Evolutionary conservation across 2,113 vertebrate genomes (phyloP).

Genomic region (Chascanopsetta lugubris): DNA sequence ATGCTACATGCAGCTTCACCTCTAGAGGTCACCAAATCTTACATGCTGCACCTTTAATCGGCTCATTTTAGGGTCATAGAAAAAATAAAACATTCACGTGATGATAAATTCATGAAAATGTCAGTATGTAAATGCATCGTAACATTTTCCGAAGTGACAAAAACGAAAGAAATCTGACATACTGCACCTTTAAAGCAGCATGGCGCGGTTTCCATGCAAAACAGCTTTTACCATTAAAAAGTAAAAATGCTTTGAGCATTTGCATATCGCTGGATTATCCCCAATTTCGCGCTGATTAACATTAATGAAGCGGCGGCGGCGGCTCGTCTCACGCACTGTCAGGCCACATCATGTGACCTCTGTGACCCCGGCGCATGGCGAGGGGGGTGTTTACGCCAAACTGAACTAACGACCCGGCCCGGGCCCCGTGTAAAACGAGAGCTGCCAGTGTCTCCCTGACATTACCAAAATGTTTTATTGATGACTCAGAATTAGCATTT

Average conservation of each 20-base stretch:
- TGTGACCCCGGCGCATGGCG: constrained; percentile 56
- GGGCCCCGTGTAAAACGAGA: constrained; percentile 80
- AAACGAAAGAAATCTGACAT: too few species aligned
- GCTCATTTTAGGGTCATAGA: too few species aligned
- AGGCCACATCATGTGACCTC: constrained; percentile 71
- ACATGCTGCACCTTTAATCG: too few species aligned
- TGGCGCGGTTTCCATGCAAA: constrained; percentile 60
- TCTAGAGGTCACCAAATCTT: too few species aligned
- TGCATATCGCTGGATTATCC: constrained; percentile 72
- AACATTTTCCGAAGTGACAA: too few species aligned
- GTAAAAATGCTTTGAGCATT: constrained; percentile 72
- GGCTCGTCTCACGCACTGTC: constrained; percentile 73
- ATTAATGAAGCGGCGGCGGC: constrained; percentile 70
- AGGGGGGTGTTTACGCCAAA: constrained; percentile 68
- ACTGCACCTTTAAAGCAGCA: constrained; percentile 40
- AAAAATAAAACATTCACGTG: too few species aligned
- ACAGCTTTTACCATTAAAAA: constrained; percentile 69
- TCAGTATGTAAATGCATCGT: too few species aligned
- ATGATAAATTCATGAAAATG: too few species aligned
- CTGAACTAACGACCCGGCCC: constrained; percentile 79
- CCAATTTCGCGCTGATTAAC: constrained; percentile 72
- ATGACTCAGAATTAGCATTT: constrained; percentile 82
- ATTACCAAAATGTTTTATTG: constrained; percentile 86
- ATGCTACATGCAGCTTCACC: too few species aligned
- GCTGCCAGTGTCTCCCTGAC: constrained; percentile 77